Conservation (phyloP, 92 coral and sea anemone genomes). For the Parazoanthus swiftii region DNA sequence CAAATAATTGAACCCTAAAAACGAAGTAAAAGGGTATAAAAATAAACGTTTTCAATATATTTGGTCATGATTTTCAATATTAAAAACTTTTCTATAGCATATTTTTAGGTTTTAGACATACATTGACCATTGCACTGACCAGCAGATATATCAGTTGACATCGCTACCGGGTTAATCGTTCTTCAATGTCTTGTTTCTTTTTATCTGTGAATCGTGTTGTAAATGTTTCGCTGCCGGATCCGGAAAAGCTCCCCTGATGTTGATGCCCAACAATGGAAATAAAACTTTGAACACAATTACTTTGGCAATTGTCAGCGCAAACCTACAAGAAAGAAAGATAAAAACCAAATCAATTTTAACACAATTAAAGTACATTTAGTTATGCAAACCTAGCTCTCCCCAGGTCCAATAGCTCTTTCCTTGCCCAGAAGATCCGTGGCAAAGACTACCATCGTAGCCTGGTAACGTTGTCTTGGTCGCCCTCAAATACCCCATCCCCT, state of each 20-base stretch:
- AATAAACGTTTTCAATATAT: too few species aligned
- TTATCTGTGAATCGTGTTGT: not conserved
- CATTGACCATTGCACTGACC: not conserved
- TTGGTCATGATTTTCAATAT: not conserved
- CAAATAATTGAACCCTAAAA: not conserved
- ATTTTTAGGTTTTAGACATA: not conserved
- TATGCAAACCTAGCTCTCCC: not conserved
- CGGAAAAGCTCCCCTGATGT: not conserved
- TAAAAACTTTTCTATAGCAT: not conserved
- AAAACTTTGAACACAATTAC: not conserved
- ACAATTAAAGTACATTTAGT: not conserved
- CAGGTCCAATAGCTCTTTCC: not conserved
- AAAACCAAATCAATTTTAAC: not conserved
- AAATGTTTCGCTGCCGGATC: not conserved
- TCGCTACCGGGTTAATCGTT: not conserved
- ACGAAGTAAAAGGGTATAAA: too few species aligned
- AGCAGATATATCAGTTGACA: not conserved
- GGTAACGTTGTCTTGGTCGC: too few species aligned
- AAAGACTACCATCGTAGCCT: too few species aligned
- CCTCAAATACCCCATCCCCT: too few species aligned
- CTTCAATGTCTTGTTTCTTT: constrained; percentile 4
- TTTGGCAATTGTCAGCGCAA: not conserved
- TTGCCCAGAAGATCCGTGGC: too few species aligned
- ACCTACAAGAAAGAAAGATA: constrained; percentile 4
- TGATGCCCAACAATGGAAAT: constrained; percentile 31